Evolutionary conservation across 2,888 invertebrate species (phyloP), one percentile per base, ranked within the genome.

Genomic region (Cheilosia scutellata): DNA sequence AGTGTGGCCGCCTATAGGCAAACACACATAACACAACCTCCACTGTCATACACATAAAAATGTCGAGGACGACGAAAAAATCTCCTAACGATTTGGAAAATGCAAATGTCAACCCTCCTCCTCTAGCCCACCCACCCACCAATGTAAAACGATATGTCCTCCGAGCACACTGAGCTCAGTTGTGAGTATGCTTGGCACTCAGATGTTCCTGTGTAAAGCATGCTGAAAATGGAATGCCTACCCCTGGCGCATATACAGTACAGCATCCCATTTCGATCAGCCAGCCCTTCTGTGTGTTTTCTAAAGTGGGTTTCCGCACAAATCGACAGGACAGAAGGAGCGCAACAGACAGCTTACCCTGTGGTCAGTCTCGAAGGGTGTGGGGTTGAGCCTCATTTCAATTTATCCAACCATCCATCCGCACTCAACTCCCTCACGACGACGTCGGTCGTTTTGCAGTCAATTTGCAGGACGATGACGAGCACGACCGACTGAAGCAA

Each of bases 381-480:
- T 27, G 65, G 40, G 75, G 70, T 75, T 58, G 57, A 76, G 86
- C 86, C 86, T 72, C 76, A 86, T 82, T 86, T 86, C 76, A 82
- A 86, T 86, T 86, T 86, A 47, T 82, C 63, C 76, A 86, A 77
- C 82, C 68, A 76, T 71, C 80, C 65, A 80, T 57, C 65, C 31
- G 51, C 58, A 79, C 65, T 65, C 65, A 51, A 71, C 72, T 55
- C 55, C 68, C 53, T 58, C 53, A 65, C 53, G 40, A 65, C 53
- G 40, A 60, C 60, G 62, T 68, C 57, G 57, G 58, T 20, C 55
- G 80, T 55, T 86, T 86, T 82, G 72, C 86, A 86, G 86, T 86
- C 86, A 86, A 86, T 80, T 86, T 82, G 82, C 86, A 80, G 80
- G 80, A 66, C 75, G 75, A 79, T 62, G 66, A 72, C 82, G 60